These are phyloP conservation scores for Rhynchophorus ferrugineus DNA, from an alignment of 1,140 invertebrate genomes.

Conservation along the genomic window DNA sequence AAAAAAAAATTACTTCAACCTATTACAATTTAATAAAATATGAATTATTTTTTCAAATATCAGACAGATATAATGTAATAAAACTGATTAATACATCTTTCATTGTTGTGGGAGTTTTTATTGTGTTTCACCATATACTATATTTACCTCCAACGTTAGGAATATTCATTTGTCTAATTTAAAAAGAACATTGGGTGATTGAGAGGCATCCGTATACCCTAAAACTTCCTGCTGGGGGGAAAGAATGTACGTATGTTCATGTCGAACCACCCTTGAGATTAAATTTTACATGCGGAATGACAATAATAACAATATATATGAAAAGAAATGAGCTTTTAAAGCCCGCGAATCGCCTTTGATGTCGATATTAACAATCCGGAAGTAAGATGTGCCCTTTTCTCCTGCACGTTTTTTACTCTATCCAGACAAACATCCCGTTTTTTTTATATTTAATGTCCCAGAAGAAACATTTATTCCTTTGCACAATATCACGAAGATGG, in stretches of 20 bases:
- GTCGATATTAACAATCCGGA: conserved; percentile 38
- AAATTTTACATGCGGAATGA: conserved; percentile 41
- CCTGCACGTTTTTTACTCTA: conserved; percentile 15
- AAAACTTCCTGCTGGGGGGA: too few species aligned
- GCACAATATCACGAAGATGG: conserved; percentile 13
- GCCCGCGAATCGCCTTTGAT: conserved; percentile 33
- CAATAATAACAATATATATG: conserved; percentile 40
- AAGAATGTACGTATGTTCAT: conserved; percentile 16
- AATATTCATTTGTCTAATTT: conserved; percentile 37
- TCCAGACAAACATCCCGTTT: conserved; percentile 7
- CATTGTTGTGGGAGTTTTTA: too few species aligned
- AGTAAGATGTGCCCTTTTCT: conserved; percentile 29
- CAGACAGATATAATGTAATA: too few species aligned
- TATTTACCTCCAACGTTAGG: conserved; percentile 32
- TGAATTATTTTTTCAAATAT: too few species aligned
- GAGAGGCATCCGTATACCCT: conserved; percentile 30
- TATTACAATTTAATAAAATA: too few species aligned
- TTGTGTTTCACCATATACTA: too few species aligned
- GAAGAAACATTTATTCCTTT: conserved; percentile 18
- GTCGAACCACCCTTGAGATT: conserved; percentile 34
- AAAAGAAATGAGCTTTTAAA: conserved; percentile 35
- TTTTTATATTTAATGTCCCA: conserved; percentile 23
- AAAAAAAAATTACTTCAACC: too few species aligned
- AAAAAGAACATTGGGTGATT: conserved; percentile 37
- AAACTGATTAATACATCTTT: too few species aligned